Conservation (phyloP, 1,140 invertebrate species). For the Heliconius hewitsoni region DNA sequence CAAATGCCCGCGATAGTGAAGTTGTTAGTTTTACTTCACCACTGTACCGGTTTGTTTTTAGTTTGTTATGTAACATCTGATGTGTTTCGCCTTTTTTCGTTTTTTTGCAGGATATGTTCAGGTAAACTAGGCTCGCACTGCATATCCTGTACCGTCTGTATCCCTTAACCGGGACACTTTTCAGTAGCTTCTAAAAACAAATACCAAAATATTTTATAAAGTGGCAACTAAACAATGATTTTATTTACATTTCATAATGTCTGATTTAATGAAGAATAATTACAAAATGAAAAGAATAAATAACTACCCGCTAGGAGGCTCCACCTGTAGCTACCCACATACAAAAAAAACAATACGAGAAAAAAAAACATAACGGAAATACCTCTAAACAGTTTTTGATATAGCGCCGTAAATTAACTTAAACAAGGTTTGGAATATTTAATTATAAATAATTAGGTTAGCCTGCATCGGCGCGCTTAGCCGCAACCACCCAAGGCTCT, state of each 20-base stretch:
- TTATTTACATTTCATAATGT: no score
- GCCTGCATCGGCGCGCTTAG: slow-evolving; percentile 47
- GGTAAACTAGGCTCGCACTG: no score
- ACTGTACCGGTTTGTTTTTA: neutral
- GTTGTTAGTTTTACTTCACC: slow-evolving; percentile 25
- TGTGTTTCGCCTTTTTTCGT: no score
- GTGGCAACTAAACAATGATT: no score
- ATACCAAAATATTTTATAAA: no score
- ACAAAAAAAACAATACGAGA: slow-evolving; percentile 10
- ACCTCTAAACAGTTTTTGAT: slow-evolving; percentile 13
- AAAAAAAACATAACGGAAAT: slow-evolving; percentile 29
- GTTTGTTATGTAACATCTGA: neutral
- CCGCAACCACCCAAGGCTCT: slow-evolving; percentile 54
- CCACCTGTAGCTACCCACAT: neutral
- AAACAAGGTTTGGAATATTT: slow-evolving; percentile 40
- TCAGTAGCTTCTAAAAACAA: no score
- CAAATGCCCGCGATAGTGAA: slow-evolving; percentile 35
- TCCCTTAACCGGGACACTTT: no score
- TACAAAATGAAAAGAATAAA: neutral
- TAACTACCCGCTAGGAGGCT: neutral
- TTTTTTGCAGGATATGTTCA: no score
- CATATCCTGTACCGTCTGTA: no score
- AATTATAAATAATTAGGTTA: slow-evolving; percentile 56
- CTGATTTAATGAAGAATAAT: no score
- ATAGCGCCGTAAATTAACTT: slow-evolving; percentile 31